Conservation (phyloP, 2,888 invertebrate genomes). For the Pammene fasciana region DNA sequence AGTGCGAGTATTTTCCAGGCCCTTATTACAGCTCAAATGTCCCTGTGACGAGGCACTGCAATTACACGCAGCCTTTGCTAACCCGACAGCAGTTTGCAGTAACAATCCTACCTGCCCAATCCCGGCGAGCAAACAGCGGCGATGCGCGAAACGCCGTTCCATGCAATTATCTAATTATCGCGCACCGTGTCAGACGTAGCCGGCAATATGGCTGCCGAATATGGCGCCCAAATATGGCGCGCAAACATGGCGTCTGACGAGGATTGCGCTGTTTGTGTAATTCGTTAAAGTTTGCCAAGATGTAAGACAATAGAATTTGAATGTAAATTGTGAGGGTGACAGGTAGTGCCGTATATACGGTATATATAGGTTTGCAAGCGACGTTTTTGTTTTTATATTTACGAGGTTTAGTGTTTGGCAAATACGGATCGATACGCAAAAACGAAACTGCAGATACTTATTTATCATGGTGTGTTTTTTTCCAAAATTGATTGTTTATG, state of each 20-base stretch:
- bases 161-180: conserved; percentile 73
- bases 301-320: conserved; percentile 42
- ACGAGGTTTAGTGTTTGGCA: no score
- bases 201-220: conserved; percentile 56
- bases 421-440: background rate
- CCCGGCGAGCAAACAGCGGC: conserved; percentile 52
- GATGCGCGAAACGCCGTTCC: conserved; percentile 59
- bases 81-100: conserved; percentile 28
- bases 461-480: no score
- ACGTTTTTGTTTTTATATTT: conserved; percentile 24
- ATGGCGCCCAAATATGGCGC: conserved; percentile 60
- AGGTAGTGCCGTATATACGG: conserved; percentile 17
- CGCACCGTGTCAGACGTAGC: conserved; percentile 49
- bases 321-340: conserved; percentile 35
- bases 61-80: conserved; percentile 25
- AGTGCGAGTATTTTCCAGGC: background rate
- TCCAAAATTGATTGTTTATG: no score
- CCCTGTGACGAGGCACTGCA: conserved; percentile 17
- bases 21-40: conserved; percentile 1
- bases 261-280: conserved; percentile 68
- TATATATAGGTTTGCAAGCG: conserved; percentile 7
- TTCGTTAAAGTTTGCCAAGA: conserved; percentile 68
- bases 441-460: no score
- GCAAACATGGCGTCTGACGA: conserved; percentile 42
- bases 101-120: conserved; percentile 43